Conservation (phyloP, 2,888 invertebrate species). For the Charanyca ferruginea region DNA sequence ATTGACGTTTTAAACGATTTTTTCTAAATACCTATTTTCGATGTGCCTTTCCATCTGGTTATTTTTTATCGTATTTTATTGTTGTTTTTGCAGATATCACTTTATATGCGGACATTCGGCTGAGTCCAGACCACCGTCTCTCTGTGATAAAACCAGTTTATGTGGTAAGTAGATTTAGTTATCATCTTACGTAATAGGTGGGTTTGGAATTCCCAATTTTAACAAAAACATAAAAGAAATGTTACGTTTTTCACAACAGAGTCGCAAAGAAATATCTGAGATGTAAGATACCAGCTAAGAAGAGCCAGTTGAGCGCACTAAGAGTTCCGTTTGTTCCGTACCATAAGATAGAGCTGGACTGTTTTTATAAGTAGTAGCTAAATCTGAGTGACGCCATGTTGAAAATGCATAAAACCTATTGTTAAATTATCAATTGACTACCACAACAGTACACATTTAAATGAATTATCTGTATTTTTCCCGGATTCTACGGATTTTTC, state of each 20-base stretch:
- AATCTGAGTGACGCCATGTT: no score
- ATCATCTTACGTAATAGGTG: background rate
- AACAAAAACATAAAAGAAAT: background rate
- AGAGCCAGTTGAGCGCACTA: no score
- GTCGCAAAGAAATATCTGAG: slow-evolving; percentile 12
- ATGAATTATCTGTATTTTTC: no score
- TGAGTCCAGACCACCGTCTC: slow-evolving; percentile 64
- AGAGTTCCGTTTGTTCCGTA: no score
- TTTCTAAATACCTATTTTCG: slow-evolving; percentile 40
- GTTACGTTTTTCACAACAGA: background rate
- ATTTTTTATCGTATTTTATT: slow-evolving; percentile 5
- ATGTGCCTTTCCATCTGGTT: slow-evolving; percentile 17
- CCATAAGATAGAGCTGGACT: no score
- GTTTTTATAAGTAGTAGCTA: no score
- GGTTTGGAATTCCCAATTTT: slow-evolving; percentile 15
- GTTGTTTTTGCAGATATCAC: slow-evolving; percentile 66
- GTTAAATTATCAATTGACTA: no score
- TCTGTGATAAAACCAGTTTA: slow-evolving; percentile 73
- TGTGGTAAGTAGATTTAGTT: slow-evolving; percentile 68
- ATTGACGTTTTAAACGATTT: background rate
- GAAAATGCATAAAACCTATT: no score
- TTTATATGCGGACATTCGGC: slow-evolving; percentile 47
- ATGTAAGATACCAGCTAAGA: background rate
- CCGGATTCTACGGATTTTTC: no score
- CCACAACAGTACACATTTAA: no score